These are phyloP conservation scores for Paralvinella palmiformis DNA, from an alignment of 1,140 invertebrate species.

Conservation along the genomic window DNA sequence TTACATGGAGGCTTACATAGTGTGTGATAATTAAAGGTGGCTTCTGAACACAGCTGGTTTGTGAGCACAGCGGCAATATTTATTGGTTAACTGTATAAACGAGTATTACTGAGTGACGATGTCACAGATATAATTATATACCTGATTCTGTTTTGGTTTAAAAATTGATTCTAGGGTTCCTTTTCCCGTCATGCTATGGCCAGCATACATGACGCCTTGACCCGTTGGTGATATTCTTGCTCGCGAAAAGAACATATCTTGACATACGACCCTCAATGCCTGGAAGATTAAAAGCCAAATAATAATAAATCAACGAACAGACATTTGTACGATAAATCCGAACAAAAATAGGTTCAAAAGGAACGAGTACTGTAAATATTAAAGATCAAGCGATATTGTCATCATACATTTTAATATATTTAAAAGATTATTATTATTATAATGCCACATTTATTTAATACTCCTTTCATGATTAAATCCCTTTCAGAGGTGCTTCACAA, in stretches of 20 bases:
- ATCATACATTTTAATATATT: too few species aligned
- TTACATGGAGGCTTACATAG: too few species aligned
- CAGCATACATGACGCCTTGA: neutral
- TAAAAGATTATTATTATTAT: neutral
- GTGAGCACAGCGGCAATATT: neutral
- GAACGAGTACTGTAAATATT: neutral
- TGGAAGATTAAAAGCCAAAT: slow-evolving; percentile 15
- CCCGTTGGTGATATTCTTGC: slow-evolving; percentile 27
- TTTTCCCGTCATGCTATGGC: slow-evolving; percentile 8
- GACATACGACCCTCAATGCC: slow-evolving; percentile 41
- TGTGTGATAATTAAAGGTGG: too few species aligned
- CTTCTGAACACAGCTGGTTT: neutral
- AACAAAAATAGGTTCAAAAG: too few species aligned
- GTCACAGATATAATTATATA: slow-evolving; percentile 38
- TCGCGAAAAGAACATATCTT: slow-evolving; percentile 48
- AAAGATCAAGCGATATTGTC: neutral
- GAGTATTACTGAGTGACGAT: slow-evolving; percentile 27
- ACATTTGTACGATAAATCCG: neutral
- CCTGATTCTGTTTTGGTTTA: slow-evolving; percentile 32
- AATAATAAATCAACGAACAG: neutral
- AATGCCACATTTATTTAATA: neutral
- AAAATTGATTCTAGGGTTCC: slow-evolving; percentile 24
- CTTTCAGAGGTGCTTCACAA: too few species aligned
- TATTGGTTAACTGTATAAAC: neutral
- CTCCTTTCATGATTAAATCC: too few species aligned